Evolutionary conservation across 2,888 invertebrate genomes (phyloP), one percentile per base, ranked within the genome.

Genomic region (Drosophila tanythrix): DNA sequence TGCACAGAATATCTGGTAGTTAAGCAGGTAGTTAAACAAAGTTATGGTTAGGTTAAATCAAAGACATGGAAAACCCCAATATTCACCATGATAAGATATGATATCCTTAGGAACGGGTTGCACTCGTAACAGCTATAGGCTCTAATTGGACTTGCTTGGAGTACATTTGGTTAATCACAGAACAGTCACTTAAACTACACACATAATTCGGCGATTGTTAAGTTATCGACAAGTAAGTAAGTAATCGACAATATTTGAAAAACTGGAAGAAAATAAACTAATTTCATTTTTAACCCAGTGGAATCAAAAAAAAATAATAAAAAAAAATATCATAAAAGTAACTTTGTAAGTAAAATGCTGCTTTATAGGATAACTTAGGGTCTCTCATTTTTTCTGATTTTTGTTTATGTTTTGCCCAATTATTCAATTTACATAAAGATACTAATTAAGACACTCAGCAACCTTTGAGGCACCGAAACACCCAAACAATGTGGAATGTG

Each of bases 401-500:
- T 35, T 36, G 4, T 13, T 36, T 43, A 27, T 25, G 8, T 15
- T 57, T 48, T 64, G 15, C 25, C 46, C 31, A 58, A 58, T 72
- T 61, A 50, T 51, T 1, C 55, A 74, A 67, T 56, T 74, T 51
- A 27, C 43, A 57, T 58, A 57, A 29, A 31, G 55, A 43, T 50
- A 63, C 76, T 70, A 78, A 89, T 89, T 33, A 33, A 33, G 10
- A 3, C 33, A 33, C 33, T 33, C 33, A 1, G 33, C 10, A 33
- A 11, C 10, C 33, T 0, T 11, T 11, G 33, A 33, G 11, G 33
- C 33, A 33, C 33, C 3, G 33, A 33, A 50, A 51, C 21, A 35
- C 48, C 10, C 13, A 36, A 65, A 56, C 67, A 62, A 74, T 63
- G 56, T 74, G 74, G 40, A 79, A 58, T 59, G 52, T 59, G 79